Conservation (phyloP, 53 echinoderm and acorn worm genomes). For the Echinometra lucunter region DNA sequence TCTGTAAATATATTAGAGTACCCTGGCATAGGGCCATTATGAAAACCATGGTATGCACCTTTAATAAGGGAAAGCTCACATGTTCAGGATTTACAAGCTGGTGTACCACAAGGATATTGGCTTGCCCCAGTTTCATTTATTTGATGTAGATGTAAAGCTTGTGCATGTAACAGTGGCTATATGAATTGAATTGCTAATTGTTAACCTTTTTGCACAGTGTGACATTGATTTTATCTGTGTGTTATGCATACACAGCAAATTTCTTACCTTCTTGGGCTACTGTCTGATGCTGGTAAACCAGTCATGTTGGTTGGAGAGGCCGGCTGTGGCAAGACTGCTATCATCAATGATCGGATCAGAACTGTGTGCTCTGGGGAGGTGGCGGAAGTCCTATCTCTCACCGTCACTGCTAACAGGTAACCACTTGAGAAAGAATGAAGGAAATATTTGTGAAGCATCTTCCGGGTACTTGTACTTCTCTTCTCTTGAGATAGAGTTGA, state of each 20-base stretch:
- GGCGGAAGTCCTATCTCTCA: conserved; percentile 93
- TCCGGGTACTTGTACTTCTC: too few relatives aligned
- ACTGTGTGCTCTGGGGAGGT: conserved; percentile 99
- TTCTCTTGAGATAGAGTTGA: too few relatives aligned
- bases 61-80: background rate
- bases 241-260: conserved; percentile 79
- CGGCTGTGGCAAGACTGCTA: conserved; percentile 96
- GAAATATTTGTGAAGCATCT: too few relatives aligned
- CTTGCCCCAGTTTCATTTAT: background rate
- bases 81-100: background rate
- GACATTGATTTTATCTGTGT: background rate
- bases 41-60: background rate
- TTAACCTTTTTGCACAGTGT: background rate
- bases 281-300: conserved; percentile 94
- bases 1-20: background rate
- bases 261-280: conserved; percentile 88
- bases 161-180: background rate
- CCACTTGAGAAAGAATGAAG: background rate
- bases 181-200: background rate
- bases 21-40: background rate
- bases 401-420: conserved; percentile 91
- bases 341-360: conserved; percentile 95
- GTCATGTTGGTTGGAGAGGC: conserved; percentile 91
- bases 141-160: background rate
- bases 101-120: background rate